A percentile compares a stretch with the other conserved stretches of the same genome.
Conservation (phyloP, 1,140 invertebrate genomes). For the Solenopsis fugax region DNA sequence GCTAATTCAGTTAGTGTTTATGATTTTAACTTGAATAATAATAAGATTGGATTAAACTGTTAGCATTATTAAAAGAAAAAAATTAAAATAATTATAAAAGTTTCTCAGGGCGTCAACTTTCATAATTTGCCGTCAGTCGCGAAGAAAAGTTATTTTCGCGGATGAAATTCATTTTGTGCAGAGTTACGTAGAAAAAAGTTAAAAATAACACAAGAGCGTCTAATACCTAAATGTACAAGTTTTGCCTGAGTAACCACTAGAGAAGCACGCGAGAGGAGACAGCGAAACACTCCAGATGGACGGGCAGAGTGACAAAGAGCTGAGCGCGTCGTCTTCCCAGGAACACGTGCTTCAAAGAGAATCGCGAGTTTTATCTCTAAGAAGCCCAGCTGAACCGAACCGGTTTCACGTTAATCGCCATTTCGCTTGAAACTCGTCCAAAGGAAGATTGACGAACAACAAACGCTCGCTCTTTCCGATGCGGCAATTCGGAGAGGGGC, state of each 20-base stretch:
- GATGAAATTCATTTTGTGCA: not conserved
- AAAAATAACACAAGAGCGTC: not conserved
- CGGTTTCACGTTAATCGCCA: constrained; percentile 63
- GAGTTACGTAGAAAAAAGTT: not conserved
- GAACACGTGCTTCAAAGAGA: constrained; percentile 55
- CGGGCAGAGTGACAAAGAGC: constrained; percentile 54
- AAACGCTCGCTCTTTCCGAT: constrained; percentile 58
- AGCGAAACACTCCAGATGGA: constrained; percentile 27
- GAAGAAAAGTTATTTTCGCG: not conserved
- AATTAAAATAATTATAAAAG: not conserved
- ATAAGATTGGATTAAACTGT: not conserved
- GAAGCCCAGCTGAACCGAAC: constrained; percentile 65
- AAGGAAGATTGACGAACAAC: constrained; percentile 61
- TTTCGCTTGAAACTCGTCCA: constrained; percentile 24
- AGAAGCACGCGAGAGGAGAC: constrained; percentile 12
- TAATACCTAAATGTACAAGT: not conserved
- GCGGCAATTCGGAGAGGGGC: not conserved
- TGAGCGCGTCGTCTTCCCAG: not conserved
- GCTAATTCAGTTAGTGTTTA: too few relatives aligned
- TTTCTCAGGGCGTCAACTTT: not conserved
- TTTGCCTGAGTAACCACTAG: not conserved
- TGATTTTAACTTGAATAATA: not conserved
- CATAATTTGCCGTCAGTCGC: not conserved
- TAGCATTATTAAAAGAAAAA: not conserved
- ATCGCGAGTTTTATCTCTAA: constrained; percentile 46